Base-by-base conservation (phyloP, 2,888 invertebrate genomes). In the Caenorhabditis panamensis region DNA sequence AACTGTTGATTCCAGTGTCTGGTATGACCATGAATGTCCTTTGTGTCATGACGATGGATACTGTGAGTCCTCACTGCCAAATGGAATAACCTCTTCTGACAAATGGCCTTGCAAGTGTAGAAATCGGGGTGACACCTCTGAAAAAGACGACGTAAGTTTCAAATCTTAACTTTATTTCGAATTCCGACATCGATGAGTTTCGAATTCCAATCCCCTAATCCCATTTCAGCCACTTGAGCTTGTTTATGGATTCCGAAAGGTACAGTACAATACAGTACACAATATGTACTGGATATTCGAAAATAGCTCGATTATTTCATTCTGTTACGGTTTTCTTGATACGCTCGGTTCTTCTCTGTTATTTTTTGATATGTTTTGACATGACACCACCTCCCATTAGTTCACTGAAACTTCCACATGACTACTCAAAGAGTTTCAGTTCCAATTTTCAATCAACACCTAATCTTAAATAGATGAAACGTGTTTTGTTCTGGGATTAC, bases 21-120 rank as follows among this genome's bases (percentile, higher is more conserved):
- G 87, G 87, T 87, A 85, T 66, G 85, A 87, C 16, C 87, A 87
- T 49, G 69, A 82, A 31, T 87, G 87, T 58, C 86, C 87, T 8
- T 56, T 80, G 1, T 87, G 87, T 41, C 73, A 81, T 51, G 77
- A 82, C 8, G 87, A 87, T 37, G 87, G 87, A 4, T 83, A 82
- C 54, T 87, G 87, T 61, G 86, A 87, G 49, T 58, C 83, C 1
- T 66, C 77, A 6, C 66, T 76, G 18, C 68, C 79, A 1, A 41
- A 47, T n/a, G 82, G 78, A 16, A 28, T n/a, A 16, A 63, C 69
- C 4, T 69, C 64, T 1, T 62, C 77, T 9, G 78, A 77, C 20
- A 76, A 77, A 49, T 78, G 79, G 79, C 73, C 80, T n/a, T 87
- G 87, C 66, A 83, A 83, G 58, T 87, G 87, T 51, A 63, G 86